Evolutionary conservation across 1,140 invertebrate genomes (phyloP), one percentile per base, ranked within the genome.

Genomic region (Panagrolaimus sp.): DNA sequence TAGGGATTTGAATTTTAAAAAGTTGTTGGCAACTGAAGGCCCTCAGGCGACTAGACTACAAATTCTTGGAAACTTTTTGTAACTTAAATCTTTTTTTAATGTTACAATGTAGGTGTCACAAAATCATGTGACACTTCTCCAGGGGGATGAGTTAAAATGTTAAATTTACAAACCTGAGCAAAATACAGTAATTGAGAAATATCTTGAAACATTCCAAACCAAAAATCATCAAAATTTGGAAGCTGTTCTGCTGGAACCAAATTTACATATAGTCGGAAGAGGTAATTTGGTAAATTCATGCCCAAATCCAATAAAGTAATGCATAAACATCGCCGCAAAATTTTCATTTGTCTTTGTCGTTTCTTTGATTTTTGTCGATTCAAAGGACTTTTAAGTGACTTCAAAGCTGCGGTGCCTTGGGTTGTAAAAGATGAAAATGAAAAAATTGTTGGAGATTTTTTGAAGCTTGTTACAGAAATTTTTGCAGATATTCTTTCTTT

Each of bases 271-370:
- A 80, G 72, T 3, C 79, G 68, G 1, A 82, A 43, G 12, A 81
- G 43, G 44, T 81, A 82, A 21, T 76, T 80, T 12, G 79, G 79
- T 28, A 81, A 63, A 69, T 81, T 81, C 78, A 81, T 79, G 8
- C 66, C 67, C 17, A 81, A 48, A 66, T 81, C 79, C 47, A 82
- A 71, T 9, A 81, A 46, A 4, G 78, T 79, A 43, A 80, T 80
- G 28, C 64, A 76, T 21, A 80, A 75, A 62, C 74, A 82, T 28
- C 79, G 46, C 17, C 78, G 58, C 5, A 80, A 67, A n/a, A 83
- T 81, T 52, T 71, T 48, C 55, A 82, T 65, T 21, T 58, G 21
- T 58, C 52, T 21, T 21, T 58, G 52, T 5, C 52, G 21, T 17
- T 21, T 58, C 17, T 21, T 58, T 21, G 10, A 26, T 24, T 46